Evolutionary conservation across 2,888 invertebrate species (phyloP).

Genomic region (Globia sparganii): DNA sequence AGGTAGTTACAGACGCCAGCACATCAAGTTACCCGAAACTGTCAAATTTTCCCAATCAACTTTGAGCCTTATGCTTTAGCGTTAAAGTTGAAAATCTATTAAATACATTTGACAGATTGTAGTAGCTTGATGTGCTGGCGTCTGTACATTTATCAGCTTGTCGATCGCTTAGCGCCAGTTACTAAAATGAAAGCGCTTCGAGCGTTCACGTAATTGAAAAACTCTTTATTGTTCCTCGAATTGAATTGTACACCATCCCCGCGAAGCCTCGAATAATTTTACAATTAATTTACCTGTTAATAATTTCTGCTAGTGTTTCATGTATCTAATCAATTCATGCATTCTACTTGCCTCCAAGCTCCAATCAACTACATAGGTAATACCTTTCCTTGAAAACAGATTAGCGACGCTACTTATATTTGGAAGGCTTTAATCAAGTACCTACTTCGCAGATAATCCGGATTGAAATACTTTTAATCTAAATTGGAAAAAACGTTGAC

Average conservation of each 20-base stretch:
- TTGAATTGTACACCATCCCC: slow-evolving; percentile 35
- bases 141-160: slow-evolving; percentile 38
- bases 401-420: slow-evolving; percentile 32
- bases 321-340: background rate
- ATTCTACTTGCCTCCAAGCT: slow-evolving; percentile 7
- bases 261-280: slow-evolving; percentile 46
- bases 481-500: slow-evolving; percentile 49
- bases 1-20: background rate
- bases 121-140: no score
- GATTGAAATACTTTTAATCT: slow-evolving; percentile 56
- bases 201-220: slow-evolving; percentile 55
- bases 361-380: slow-evolving; percentile 33
- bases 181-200: slow-evolving; percentile 48
- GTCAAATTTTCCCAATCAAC: no score
- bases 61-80: no score
- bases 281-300: slow-evolving; percentile 39
- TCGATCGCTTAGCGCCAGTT: slow-evolving; percentile 35
- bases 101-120: no score
- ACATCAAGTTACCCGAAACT: no score
- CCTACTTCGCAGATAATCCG: slow-evolving; percentile 47
- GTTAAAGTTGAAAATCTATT: no score
- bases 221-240: slow-evolving; percentile 54
- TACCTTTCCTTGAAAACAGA: slow-evolving; percentile 20
- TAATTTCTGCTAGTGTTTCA: slow-evolving; percentile 29
- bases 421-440: slow-evolving; percentile 55